Evolutionary conservation across 2,888 invertebrate species (phyloP).

Genomic region (Dynastes tityus): DNA sequence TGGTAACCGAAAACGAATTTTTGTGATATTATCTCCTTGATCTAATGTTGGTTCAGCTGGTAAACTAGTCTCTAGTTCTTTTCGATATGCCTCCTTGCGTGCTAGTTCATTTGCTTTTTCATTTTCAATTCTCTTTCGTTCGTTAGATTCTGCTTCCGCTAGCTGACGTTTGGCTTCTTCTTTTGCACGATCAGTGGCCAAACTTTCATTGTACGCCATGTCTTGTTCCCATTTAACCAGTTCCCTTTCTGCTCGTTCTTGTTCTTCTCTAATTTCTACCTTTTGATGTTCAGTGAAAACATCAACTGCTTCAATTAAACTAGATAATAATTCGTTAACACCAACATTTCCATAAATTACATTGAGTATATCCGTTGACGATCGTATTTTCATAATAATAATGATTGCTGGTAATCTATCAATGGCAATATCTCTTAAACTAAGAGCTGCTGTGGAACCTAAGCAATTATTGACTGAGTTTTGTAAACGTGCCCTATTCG

Average conservation of each 20-base stretch:
- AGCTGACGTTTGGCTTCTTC: slow-evolving; percentile 88
- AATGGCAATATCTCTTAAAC: slow-evolving; percentile 87
- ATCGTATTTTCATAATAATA: slow-evolving; percentile 90
- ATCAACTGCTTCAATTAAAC: slow-evolving; percentile 90
- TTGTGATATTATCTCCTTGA: slow-evolving; percentile 73
- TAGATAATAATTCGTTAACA: slow-evolving; percentile 90
- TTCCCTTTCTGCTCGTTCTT: slow-evolving; percentile 91
- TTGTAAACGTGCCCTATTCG: slow-evolving; percentile 87
- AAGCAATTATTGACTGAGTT: slow-evolving; percentile 83
- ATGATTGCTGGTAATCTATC: slow-evolving; percentile 92
- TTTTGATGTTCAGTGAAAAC: slow-evolving; percentile 86
- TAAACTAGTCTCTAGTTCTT: slow-evolving; percentile 78
- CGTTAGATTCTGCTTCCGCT: slow-evolving; percentile 82
- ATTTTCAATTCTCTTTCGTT: slow-evolving; percentile 82
- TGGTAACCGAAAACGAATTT: slow-evolving; percentile 88
- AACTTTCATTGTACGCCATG: slow-evolving; percentile 91
- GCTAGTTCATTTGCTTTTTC: slow-evolving; percentile 83
- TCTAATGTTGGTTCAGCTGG: slow-evolving; percentile 81
- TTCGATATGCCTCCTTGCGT: slow-evolving; percentile 81
- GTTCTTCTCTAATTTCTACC: slow-evolving; percentile 86
- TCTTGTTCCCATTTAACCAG: slow-evolving; percentile 94
- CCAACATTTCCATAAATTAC: slow-evolving; percentile 93
- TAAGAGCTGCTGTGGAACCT: slow-evolving; percentile 87
- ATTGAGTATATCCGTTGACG: slow-evolving; percentile 91
- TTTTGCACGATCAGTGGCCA: slow-evolving; percentile 91